Evolutionary conservation across 2,888 invertebrate species (phyloP).

Genomic region (Coelopa pilipes): DNA sequence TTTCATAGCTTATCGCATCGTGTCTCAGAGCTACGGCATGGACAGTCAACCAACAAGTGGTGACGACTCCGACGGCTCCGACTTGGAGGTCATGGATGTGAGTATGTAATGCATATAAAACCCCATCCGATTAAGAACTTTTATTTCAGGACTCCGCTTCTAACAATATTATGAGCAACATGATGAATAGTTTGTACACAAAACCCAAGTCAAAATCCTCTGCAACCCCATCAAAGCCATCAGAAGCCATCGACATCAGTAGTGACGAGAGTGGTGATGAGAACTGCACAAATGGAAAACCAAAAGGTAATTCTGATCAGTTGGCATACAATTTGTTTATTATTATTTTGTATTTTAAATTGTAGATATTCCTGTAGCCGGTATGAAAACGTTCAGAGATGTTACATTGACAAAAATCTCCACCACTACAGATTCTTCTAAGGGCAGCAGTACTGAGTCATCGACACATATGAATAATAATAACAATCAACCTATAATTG

Average conservation of each 20-base stretch:
- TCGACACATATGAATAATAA: slow-evolving; percentile 41
- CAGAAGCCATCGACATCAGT: slow-evolving; percentile 81
- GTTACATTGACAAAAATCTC: slow-evolving; percentile 56
- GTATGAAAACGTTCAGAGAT: slow-evolving; percentile 41
- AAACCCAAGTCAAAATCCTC: slow-evolving; percentile 50
- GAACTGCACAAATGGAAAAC: slow-evolving; percentile 67
- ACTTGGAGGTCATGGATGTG: slow-evolving; percentile 63
- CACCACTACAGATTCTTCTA: slow-evolving; percentile 20
- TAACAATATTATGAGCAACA: slow-evolving; percentile 60
- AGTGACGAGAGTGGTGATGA: slow-evolving; percentile 75
- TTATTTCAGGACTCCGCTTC: slow-evolving; percentile 41
- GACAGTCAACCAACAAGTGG: slow-evolving; percentile 66
- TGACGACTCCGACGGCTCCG: slow-evolving; percentile 71
- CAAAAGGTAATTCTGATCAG: neutral
- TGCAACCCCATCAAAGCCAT: slow-evolving; percentile 39
- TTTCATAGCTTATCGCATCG: slow-evolving; percentile 75
- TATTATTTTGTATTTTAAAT: slow-evolving; percentile 16
- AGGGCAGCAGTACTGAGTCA: neutral
- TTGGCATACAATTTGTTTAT: too few species aligned
- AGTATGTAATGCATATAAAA: slow-evolving; percentile 40
- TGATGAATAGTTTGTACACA: slow-evolving; percentile 69
- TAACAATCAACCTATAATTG: slow-evolving; percentile 44
- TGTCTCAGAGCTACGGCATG: slow-evolving; percentile 76
- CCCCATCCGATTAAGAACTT: neutral
- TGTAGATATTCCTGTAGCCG: slow-evolving; percentile 24